Evolutionary conservation across 2,797 vertebrate species (phyloP).

Genomic region (Pseudochirops corinnae): DNA sequence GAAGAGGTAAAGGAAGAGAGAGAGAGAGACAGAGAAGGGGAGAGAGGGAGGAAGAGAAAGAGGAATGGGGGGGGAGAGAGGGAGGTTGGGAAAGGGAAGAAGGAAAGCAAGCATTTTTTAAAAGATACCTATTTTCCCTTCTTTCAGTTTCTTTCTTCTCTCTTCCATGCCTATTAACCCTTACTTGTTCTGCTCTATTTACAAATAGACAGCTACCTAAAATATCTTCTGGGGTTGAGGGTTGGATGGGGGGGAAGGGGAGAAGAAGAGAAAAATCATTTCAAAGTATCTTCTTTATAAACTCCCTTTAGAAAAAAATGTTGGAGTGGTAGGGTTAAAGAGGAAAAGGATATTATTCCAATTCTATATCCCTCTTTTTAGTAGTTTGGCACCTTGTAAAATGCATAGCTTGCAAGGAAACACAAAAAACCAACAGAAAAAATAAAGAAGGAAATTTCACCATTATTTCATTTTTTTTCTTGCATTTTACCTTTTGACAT

Average conservation of each 20-base stretch:
- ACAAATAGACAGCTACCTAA: background rate
- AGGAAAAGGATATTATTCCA: background rate
- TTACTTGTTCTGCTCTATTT: background rate
- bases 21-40: background rate
- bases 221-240: background rate
- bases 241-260: too few relatives aligned
- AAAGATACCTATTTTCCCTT: constrained; percentile 34
- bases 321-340: background rate
- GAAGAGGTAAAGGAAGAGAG: background rate
- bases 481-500: constrained; percentile 61
- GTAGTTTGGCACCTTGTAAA: background rate
- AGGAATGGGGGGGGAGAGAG: background rate
- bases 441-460: background rate
- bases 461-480: constrained; percentile 62
- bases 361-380: background rate
- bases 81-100: background rate
- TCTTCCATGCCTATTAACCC: background rate
- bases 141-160: background rate
- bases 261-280: background rate
- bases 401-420: background rate
- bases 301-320: background rate
- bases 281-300: background rate
- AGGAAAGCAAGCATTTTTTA: background rate
- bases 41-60: background rate
- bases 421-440: background rate